phyloP scores from a whole-genome alignment of 2,888 invertebrate genomes.

The Punctoribates punctum region DNA sequence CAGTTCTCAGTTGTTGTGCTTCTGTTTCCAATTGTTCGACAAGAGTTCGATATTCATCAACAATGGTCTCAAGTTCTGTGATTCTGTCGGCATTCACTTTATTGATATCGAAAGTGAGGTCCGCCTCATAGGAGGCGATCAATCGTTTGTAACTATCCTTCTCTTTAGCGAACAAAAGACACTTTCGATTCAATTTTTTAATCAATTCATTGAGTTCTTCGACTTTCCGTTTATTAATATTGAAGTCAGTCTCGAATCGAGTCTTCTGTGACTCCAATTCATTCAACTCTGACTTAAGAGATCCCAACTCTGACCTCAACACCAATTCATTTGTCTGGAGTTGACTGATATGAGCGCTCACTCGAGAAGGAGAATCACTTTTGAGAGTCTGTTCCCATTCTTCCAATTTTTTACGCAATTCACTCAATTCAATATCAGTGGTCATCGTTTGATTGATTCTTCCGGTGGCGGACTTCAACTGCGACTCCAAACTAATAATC shows the following conservation, averaged over 20 bases:
- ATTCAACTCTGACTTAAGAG: constrained; percentile 21
- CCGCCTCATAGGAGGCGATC: constrained; percentile 34
- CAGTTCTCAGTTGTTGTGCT: neutral
- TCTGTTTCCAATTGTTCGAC: constrained; percentile 28
- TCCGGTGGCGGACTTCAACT: neutral
- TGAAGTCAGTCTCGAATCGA: neutral
- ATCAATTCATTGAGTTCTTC: neutral
- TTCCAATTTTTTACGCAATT: neutral
- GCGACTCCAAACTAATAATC: neutral
- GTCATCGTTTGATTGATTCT: neutral
- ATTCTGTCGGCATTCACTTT: neutral
- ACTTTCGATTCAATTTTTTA: constrained; percentile 29
- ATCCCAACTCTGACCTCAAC: constrained; percentile 19
- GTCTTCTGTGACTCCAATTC: neutral
- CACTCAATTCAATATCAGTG: neutral
- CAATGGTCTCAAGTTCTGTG: constrained; percentile 28
- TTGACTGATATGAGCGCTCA: neutral
- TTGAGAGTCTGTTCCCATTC: constrained; percentile 35
- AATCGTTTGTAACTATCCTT: constrained; percentile 38
- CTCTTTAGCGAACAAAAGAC: constrained; percentile 35
- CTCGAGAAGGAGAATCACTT: constrained; percentile 21
- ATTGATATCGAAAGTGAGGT: neutral
- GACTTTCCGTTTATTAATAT: neutral
- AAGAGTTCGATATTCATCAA: constrained; percentile 22
- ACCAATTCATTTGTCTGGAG: neutral